Evolutionary conservation across 2,888 invertebrate species (phyloP).

Genomic region (Hanleya hanleyi): DNA sequence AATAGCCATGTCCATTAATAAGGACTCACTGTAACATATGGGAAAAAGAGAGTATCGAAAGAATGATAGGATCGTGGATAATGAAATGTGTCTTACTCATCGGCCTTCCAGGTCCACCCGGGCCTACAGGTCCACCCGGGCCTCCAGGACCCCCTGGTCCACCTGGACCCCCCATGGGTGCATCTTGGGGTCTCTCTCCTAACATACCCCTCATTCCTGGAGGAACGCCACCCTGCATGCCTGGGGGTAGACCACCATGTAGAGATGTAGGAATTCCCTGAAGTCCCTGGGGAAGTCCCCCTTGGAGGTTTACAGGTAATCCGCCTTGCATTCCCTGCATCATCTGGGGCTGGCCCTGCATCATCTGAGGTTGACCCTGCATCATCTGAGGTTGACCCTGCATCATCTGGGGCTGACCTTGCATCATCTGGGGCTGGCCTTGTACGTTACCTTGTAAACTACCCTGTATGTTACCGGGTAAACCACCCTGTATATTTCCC

Average conservation of each 20-base stretch:
- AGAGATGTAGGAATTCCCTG: neutral
- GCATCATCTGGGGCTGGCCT: neutral
- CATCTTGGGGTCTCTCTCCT: conserved; percentile 18
- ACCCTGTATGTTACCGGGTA: neutral
- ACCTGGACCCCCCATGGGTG: conserved; percentile 11
- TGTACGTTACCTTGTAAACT: neutral
- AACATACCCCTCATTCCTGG: conserved; percentile 24
- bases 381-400: neutral
- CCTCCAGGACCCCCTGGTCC: conserved; percentile 9
- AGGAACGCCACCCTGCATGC: neutral
- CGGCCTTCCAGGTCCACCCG: conserved; percentile 6
- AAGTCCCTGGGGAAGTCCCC: neutral
- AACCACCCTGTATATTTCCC: neutral
- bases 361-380: neutral
- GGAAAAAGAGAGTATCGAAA: too few relatives aligned
- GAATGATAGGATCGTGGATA: too few relatives aligned
- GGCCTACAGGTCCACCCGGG: neutral
- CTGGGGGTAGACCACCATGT: neutral
- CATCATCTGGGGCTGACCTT: neutral
- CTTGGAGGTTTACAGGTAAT: neutral
- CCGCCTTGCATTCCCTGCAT: neutral
- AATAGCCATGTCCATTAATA: too few relatives aligned
- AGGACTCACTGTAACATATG: too few relatives aligned
- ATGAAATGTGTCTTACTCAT: neutral
- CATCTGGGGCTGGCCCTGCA: neutral